Percentiles rank a stretch among this genome's conserved stretches.
These are phyloP conservation scores for silkworm (Bombyx mori) DNA, from an alignment of 1,140 invertebrate genomes.

Conservation along the genomic window DNA sequence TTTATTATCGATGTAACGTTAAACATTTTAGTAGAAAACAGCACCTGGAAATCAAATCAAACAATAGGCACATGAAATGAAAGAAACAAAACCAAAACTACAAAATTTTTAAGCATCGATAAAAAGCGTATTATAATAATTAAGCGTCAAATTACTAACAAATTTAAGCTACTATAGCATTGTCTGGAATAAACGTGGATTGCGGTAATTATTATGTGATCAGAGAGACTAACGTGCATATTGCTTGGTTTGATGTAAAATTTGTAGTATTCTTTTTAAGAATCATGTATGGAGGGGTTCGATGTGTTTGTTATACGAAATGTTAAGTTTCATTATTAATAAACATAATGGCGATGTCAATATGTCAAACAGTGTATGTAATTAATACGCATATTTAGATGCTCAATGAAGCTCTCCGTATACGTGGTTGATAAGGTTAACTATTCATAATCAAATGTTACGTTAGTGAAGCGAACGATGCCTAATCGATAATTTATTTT, in stretches of 20 bases:
- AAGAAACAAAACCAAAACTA: slow-evolving; percentile 8
- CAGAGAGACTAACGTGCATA: slow-evolving; percentile 35
- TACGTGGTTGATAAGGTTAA: no score
- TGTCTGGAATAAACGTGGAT: not conserved
- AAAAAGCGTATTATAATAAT: slow-evolving; percentile 15
- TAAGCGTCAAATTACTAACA: no score
- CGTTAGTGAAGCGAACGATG: no score
- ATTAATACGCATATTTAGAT: no score
- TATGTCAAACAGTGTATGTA: no score
- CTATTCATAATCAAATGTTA: no score
- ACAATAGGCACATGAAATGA: slow-evolving; percentile 32
- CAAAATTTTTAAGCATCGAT: slow-evolving; percentile 4
- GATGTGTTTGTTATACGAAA: no score
- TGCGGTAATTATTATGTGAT: not conserved
- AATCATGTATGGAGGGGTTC: no score
- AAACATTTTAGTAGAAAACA: slow-evolving; percentile 29
- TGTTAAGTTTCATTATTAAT: no score
- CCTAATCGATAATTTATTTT: no score
- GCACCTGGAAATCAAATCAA: slow-evolving; percentile 34
- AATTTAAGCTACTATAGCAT: slow-evolving; percentile 7
- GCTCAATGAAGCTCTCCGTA: no score
- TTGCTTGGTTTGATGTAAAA: slow-evolving; percentile 38
- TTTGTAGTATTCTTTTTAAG: not conserved
- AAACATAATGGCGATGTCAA: no score
- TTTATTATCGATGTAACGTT: not conserved